These are phyloP conservation scores for Amphiprion ocellaris DNA, from an alignment of 2,113 vertebrate species.

Conservation along the genomic window DNA sequence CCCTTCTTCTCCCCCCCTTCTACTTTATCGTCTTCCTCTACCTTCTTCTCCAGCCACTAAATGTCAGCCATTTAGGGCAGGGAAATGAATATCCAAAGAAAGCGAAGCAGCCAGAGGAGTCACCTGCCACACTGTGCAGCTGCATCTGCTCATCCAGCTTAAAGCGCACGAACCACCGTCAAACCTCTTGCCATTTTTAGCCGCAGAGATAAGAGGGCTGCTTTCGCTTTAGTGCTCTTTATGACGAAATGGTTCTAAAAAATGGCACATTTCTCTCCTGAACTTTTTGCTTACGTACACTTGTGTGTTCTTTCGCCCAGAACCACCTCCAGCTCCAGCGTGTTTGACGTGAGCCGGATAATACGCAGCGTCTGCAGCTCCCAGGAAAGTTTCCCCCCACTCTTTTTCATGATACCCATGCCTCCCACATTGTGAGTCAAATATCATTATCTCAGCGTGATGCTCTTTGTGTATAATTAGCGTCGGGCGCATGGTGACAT, in stretches of 20 bases:
- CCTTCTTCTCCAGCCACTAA: conserved; percentile 40
- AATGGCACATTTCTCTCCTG: not conserved
- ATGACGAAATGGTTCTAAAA: conserved; percentile 1
- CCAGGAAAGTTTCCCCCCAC: conserved; percentile 28
- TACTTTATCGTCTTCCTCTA: conserved; percentile 47
- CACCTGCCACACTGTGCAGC: conserved; percentile 45
- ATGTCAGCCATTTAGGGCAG: conserved; percentile 53
- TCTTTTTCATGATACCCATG: conserved; percentile 21
- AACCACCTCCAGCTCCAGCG: conserved; percentile 1
- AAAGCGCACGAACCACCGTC: conserved; percentile 28
- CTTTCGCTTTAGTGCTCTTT: not conserved
- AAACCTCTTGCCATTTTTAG: conserved; percentile 43
- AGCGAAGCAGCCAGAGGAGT: conserved; percentile 37
- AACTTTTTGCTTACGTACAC: not conserved
- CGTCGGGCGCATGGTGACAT: conserved; percentile 55
- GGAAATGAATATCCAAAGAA: conserved; percentile 52
- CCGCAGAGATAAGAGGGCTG: conserved; percentile 36
- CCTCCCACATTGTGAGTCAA: conserved; percentile 60
- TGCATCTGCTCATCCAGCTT: conserved; percentile 61
- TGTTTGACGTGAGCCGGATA: conserved; percentile 34
- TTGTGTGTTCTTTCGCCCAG: conserved; percentile 2
- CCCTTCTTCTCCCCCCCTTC: not conserved
- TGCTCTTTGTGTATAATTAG: conserved; percentile 65
- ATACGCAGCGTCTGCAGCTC: conserved; percentile 25
- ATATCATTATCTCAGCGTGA: conserved; percentile 70